Percentiles rank a stretch among this genome's conserved stretches.
Conservation (phyloP, 1,140 invertebrate genomes). For the Calephelis virginiensis region DNA sequence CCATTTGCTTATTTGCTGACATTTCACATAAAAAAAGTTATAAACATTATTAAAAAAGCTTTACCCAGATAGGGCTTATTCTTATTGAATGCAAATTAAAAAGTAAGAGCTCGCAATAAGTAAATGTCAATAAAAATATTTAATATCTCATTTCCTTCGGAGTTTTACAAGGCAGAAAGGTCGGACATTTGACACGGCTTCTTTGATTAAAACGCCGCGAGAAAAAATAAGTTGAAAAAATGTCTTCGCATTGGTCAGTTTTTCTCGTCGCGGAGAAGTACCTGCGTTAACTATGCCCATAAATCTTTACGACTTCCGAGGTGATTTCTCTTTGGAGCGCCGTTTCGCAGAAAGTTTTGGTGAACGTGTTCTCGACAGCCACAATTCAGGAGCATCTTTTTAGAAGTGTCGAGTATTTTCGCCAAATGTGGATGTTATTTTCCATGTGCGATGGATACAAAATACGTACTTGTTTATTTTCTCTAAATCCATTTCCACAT, state of each 20-base stretch:
- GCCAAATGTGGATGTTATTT: constrained; percentile 3
- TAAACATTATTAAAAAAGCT: too few species aligned
- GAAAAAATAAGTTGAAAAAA: constrained; percentile 44
- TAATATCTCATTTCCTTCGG: constrained; percentile 3
- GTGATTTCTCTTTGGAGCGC: constrained; percentile 57
- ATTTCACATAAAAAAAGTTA: too few species aligned
- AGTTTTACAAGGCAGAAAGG: constrained; percentile 22
- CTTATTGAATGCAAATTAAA: too few species aligned
- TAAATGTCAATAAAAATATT: not conserved
- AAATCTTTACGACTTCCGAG: constrained; percentile 62
- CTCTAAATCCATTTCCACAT: too few species aligned
- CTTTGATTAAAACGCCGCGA: constrained; percentile 32
- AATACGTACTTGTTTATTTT: too few species aligned
- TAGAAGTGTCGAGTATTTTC: constrained; percentile 14
- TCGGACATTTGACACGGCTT: constrained; percentile 31
- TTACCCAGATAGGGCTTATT: too few species aligned
- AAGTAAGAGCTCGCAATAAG: too few species aligned
- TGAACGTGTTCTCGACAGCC: constrained; percentile 53
- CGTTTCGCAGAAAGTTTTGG: constrained; percentile 56
- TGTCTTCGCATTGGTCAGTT: constrained; percentile 54
- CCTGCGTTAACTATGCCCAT: constrained; percentile 62
- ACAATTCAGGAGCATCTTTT: constrained; percentile 13
- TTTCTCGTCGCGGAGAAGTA: constrained; percentile 46
- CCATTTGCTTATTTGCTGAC: too few species aligned
- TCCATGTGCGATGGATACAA: not conserved